phyloP scores from a whole-genome alignment of 2,888 invertebrate species.

The Drosophila kanekoi region DNA sequence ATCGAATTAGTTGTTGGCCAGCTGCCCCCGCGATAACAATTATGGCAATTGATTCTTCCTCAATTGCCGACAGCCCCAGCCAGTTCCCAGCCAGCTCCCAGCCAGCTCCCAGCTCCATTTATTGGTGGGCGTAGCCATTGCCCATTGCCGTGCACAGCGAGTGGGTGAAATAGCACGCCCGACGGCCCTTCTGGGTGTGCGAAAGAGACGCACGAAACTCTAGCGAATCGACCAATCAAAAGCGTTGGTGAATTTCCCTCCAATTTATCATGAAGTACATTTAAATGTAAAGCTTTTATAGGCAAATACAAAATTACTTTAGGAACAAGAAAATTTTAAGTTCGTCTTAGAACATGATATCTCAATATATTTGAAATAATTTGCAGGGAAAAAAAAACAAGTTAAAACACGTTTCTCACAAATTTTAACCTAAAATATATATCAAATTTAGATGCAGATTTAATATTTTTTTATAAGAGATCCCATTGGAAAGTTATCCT shows the following conservation, averaged over 20 bases:
- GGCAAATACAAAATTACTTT: too few species aligned
- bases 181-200: background rate
- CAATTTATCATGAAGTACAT: background rate
- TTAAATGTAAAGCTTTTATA: background rate
- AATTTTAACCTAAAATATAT: too few species aligned
- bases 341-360: too few species aligned
- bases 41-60: constrained; percentile 69
- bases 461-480: too few species aligned
- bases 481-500: too few species aligned
- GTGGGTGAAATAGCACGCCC: constrained; percentile 1
- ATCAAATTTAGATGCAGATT: too few species aligned
- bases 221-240: constrained; percentile 37
- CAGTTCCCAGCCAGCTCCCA: background rate
- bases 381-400: too few species aligned
- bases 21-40: constrained; percentile 55
- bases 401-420: too few species aligned
- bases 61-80: constrained; percentile 41
- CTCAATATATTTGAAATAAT: too few species aligned
- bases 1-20: constrained; percentile 67
- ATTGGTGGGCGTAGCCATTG: constrained; percentile 63
- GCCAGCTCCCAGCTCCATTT: constrained; percentile 27
- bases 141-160: constrained; percentile 4
- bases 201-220: constrained; percentile 12
- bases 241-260: background rate
- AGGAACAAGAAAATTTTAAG: too few species aligned